Base-by-base conservation (phyloP, 2,888 invertebrate genomes). In the Hydraecia micacea region DNA sequence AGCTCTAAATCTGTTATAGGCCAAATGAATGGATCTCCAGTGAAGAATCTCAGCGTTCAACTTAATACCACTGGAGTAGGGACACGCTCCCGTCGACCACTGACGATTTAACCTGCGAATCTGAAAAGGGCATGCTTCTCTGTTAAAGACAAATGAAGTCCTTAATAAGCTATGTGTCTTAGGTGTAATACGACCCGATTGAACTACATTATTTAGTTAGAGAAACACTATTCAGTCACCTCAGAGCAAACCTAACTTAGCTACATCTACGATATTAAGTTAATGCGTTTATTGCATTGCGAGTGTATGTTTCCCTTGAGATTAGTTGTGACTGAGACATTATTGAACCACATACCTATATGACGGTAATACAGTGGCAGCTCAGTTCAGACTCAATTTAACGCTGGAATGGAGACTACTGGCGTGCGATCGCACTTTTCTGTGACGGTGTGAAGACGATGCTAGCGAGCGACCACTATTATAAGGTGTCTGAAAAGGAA, bases 11-110 rank as follows among this genome's bases (percentile, higher is more conserved):
- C 89, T 78, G 86, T 87, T 87, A 85, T 87, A 87, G 87, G 80
- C 90, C 86, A 88, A 90, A 90, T 91, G 89, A 93, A 91, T 88
- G 89, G 88, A 90, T 88, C 86, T 83, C 83, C 72, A 74, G 67
- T 81, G 86, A 90, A 88, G 88, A 90, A 91, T 89, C 89, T 90
- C 87, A 82, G 89, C 88, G 86, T 88, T 91, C 86, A 88, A 89
- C 87, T 87, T 90, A 89, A 89, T 89, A 85, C 86, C 79, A 55
- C 80, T 81, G 74, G 76, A 83, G 73, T 79, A 81, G 80, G 87
- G 86, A 88, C 83, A 75, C 76, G 62, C 62, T 62, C 70, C 21
- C 77, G 85, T 55, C 80, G 71, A 78, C 79, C 66, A 78, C 80
- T 79, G 77, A 82, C 79, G 75, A 76, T 82, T 82, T 79, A 85